Percentiles rank a stretch among this genome's conserved stretches.
These are phyloP conservation scores for Thunnus maccoyii DNA, from an alignment of 2,113 vertebrate species.

Conservation along the genomic window DNA sequence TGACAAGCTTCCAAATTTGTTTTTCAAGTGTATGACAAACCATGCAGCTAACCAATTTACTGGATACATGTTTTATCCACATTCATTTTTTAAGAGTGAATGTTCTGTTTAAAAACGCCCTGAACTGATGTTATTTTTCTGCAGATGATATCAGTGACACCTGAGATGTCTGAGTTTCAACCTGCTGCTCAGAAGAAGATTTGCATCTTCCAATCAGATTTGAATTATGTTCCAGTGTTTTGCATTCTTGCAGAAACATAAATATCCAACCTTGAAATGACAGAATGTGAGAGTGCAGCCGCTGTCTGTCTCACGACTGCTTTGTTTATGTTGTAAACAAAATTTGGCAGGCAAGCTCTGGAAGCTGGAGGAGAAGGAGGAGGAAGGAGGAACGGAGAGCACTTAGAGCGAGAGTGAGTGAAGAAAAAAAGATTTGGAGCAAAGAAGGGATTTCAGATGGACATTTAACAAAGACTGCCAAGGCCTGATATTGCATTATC, in stretches of 20 bases:
- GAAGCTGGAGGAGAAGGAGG: too few species aligned
- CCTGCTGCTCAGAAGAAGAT: background rate
- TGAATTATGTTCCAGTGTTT: conserved; percentile 9
- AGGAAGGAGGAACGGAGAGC: background rate
- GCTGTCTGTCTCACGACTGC: background rate
- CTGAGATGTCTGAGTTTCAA: background rate
- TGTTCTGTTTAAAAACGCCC: background rate
- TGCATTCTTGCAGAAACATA: conserved; percentile 6
- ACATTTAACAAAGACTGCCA: conserved; percentile 1
- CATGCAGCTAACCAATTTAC: too few species aligned
- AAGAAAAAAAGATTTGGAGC: conserved; percentile 6
- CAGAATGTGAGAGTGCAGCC: background rate
- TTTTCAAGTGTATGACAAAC: conserved; percentile 5
- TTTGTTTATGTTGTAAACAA: conserved; percentile 22
- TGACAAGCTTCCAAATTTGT: background rate
- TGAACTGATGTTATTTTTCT: background rate
- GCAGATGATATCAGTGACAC: background rate
- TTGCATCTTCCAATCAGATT: conserved; percentile 1
- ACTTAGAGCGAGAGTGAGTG: background rate
- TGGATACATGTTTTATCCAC: background rate
- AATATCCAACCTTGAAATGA: background rate
- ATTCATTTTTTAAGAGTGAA: conserved; percentile 3
- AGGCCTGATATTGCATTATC: background rate
- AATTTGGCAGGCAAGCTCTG: background rate
- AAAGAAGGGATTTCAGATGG: background rate